Conservation (phyloP, 2,113 vertebrate genomes). For the Acinonyx jubatus region DNA sequence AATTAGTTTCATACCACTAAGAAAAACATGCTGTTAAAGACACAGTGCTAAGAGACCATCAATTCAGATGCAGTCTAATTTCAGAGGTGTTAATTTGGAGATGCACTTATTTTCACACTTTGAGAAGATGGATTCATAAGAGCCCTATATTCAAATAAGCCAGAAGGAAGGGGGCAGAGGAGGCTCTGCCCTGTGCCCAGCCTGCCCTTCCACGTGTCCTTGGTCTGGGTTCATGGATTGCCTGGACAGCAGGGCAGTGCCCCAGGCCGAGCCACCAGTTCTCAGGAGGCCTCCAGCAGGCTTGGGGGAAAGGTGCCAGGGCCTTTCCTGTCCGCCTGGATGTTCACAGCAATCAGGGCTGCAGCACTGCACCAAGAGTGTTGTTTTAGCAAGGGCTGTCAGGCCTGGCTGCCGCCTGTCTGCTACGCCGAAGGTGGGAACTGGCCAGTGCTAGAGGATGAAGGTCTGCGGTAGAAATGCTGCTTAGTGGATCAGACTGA, state of each 20-base stretch:
- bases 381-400: neutral
- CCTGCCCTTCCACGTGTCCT: neutral
- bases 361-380: rapidly evolving
- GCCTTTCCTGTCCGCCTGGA: neutral
- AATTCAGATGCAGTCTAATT: neutral
- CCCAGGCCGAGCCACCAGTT: neutral
- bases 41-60: neutral
- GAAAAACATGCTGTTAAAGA: neutral
- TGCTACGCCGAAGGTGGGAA: neutral
- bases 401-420: neutral
- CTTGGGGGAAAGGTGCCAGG: neutral
- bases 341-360: rapidly evolving
- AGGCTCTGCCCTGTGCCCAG: neutral
- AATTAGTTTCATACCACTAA: neutral
- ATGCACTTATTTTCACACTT: no score
- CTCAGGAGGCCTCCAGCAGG: neutral
- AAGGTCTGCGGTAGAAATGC: neutral
- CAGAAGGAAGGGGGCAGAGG: neutral
- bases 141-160: neutral
- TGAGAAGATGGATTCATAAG: neutral
- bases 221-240: neutral
- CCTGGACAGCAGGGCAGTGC: neutral
- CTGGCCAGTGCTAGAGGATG: neutral
- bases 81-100: neutral
- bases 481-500: neutral